These are phyloP conservation scores for Pangasius krempfi DNA, from an alignment of 2,797 vertebrate species.

Conservation along the genomic window DNA sequence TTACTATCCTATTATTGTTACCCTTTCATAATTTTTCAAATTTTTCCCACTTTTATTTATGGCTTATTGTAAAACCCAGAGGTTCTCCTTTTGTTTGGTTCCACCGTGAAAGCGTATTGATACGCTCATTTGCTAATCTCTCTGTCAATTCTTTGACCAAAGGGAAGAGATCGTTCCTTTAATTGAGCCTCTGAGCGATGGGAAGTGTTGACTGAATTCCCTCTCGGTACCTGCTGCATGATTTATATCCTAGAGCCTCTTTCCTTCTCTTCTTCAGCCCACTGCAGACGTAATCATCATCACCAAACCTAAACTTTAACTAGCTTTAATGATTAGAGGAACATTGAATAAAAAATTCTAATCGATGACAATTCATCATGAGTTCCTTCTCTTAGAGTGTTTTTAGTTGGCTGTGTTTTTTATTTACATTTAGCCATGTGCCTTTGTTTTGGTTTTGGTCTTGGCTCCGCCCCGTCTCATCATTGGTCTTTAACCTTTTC, in stretches of 20 bases:
- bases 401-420: not conserved
- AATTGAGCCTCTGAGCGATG: constrained; percentile 2
- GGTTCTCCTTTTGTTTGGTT: not conserved
- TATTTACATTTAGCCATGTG: not conserved
- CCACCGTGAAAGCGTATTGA: not conserved
- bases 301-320: not conserved
- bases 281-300: not conserved
- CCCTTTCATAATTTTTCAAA: not conserved
- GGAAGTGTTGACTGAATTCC: not conserved
- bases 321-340: not conserved
- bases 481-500: not conserved
- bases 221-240: not conserved
- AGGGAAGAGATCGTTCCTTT: not conserved
- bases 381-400: not conserved
- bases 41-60: not conserved
- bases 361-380: not conserved
- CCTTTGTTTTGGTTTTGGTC: not conserved
- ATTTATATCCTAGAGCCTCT: not conserved
- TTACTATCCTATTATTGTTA: not conserved
- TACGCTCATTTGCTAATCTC: constrained; percentile 1
- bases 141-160: not conserved
- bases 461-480: not conserved
- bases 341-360: not conserved
- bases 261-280: not conserved
- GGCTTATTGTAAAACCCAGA: not conserved